A percentile compares a stretch with the other conserved stretches of the same genome.
These are phyloP conservation scores for Panzeria rudis DNA, from an alignment of 2,888 invertebrate genomes.

Conservation along the genomic window DNA sequence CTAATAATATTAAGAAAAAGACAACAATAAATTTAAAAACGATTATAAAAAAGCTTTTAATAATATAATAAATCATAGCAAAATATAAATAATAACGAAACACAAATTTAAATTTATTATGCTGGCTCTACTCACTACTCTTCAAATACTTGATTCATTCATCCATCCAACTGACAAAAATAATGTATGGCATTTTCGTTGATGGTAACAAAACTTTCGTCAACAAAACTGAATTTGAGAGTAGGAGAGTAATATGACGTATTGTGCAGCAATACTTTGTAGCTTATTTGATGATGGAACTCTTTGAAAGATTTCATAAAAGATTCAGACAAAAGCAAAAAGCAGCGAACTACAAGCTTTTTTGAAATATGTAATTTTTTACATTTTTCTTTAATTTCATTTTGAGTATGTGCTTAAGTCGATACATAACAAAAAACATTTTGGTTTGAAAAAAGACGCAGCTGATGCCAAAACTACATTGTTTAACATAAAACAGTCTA, in stretches of 20 bases:
- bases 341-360: slow-evolving; percentile 35
- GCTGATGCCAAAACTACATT: slow-evolving; percentile 70
- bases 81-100: slow-evolving; percentile 28
- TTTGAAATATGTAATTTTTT: background rate
- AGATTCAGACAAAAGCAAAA: slow-evolving; percentile 33
- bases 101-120: background rate
- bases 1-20: background rate
- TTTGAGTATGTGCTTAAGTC: slow-evolving; percentile 27
- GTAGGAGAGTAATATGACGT: background rate
- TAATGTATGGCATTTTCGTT: background rate
- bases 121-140: background rate
- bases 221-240: slow-evolving; percentile 16
- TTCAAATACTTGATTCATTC: slow-evolving; percentile 15
- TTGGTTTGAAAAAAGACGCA: slow-evolving; percentile 43
- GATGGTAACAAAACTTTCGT: slow-evolving; percentile 21
- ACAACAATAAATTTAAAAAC: slow-evolving; percentile 39
- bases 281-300: background rate
- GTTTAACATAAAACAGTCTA: slow-evolving; percentile 65
- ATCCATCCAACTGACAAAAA: slow-evolving; percentile 1
- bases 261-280: slow-evolving; percentile 8
- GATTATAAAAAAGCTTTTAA: slow-evolving; percentile 44
- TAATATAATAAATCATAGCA: slow-evolving; percentile 5
- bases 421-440: slow-evolving; percentile 46
- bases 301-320: slow-evolving; percentile 44
- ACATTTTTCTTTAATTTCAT: slow-evolving; percentile 31